Evolutionary conservation across 2,888 invertebrate species (phyloP), one percentile per base, ranked within the genome.

Genomic region (Drosophila mimetica): DNA sequence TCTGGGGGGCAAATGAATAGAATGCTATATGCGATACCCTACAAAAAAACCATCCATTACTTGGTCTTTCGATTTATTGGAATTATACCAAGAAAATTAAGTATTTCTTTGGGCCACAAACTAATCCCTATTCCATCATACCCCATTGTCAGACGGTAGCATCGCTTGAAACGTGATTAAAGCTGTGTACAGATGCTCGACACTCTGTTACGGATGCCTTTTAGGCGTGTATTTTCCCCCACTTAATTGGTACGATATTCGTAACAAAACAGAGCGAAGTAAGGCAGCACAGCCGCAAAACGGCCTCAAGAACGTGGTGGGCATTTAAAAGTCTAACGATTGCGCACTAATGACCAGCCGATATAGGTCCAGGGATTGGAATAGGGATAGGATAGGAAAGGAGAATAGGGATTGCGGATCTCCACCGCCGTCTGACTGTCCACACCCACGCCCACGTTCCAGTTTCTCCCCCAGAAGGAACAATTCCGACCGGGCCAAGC

Each of bases 311-410:
- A 80, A 84, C 81, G 88, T 81, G 85, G 77, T 85, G 86, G 76
- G 88, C 82, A 82, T 87, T 82, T 87, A 78, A 85, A 76, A 74
- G 74, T 69, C 85, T 85, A 87, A 82, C 82, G 86, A 82, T 82
- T 81, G 79, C 88, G 67, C 82, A 87, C 86, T 82, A 82, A 87
- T 87, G 88, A 79, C 82, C 74, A 73, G 57, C 50, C 82, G 86
- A 87, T 86, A 74, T 77, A 74, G 50, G 74, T 53, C 55, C 60
- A 44, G 44, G 69, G 36, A 53, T 71, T 48, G 53, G 41, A 32
- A 44, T 37, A 44, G 55, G 65, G 47, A 41, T 61, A 41, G 63
- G 32, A 7, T 25, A 20, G 14, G 61, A 50, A 44, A 28, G 55
- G 53, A 28, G 30, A 7, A 37, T 32, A 32, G 59, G 63, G 63